phyloP scores from a whole-genome alignment of 30 jellyfish, hydroid and myxozoan species.

The Turritopsis dohrnii region DNA sequence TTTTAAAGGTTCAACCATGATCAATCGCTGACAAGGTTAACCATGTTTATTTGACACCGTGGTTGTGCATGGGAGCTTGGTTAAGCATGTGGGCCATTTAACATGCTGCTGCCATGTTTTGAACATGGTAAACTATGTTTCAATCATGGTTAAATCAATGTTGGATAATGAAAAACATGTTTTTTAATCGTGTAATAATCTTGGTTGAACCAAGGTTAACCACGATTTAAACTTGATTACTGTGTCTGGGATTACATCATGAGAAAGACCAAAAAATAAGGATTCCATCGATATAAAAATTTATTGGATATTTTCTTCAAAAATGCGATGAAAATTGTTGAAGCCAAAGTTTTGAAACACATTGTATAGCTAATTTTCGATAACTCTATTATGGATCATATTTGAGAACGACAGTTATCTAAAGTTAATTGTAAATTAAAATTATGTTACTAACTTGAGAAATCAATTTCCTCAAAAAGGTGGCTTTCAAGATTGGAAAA shows the following conservation, averaged over 20 bases:
- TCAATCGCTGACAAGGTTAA: not conserved
- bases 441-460: too few species aligned
- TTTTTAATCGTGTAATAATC: not conserved
- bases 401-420: too few species aligned
- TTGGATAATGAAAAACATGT: not conserved
- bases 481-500: too few species aligned
- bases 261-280: too few species aligned
- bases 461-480: too few species aligned
- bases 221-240: not conserved
- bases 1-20: not conserved
- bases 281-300: too few species aligned
- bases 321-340: too few species aligned
- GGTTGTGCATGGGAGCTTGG: not conserved
- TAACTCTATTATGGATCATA: too few species aligned
- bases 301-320: too few species aligned
- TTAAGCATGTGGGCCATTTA: not conserved
- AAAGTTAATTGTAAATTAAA: too few species aligned
- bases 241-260: not conserved
- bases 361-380: too few species aligned
- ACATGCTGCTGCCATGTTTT: not conserved
- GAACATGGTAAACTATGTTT: not conserved
- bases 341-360: too few species aligned
- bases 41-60: not conserved
- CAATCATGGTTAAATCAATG: not conserved
- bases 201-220: not conserved